phyloP scores from a whole-genome alignment of 2,797 vertebrate species.

The Pseudotriccus pelzelni region DNA sequence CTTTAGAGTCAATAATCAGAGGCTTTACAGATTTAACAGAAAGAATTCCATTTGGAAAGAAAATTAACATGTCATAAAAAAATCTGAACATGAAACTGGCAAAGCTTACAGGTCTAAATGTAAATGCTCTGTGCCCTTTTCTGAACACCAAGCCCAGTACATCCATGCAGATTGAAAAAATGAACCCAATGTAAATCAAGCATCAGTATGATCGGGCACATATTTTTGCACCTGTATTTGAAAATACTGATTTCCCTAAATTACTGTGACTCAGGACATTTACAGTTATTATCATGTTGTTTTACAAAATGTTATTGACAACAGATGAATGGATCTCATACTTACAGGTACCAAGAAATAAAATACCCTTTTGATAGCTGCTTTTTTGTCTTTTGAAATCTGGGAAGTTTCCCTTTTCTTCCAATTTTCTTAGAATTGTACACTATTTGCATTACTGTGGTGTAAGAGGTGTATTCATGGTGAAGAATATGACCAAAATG shows the following conservation, averaged over 20 bases:
- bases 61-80: not conserved
- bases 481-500: not conserved
- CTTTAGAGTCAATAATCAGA: not conserved
- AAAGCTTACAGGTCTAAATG: not conserved
- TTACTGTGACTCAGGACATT: not conserved
- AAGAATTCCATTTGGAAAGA: not conserved
- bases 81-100: not conserved
- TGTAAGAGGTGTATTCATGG: not conserved
- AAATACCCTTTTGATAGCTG: not conserved
- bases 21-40: conserved; percentile 6
- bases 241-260: not conserved
- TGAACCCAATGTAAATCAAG: not conserved
- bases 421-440: conserved; percentile 12
- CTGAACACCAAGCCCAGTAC: not conserved
- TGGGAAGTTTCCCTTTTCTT: not conserved
- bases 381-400: not conserved
- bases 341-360: not conserved
- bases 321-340: not conserved
- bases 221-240: not conserved
- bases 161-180: not conserved
- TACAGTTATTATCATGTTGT: not conserved
- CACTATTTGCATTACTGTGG: conserved; percentile 3
- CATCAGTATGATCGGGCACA: not conserved
- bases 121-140: not conserved
- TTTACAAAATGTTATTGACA: not conserved